Evolutionary conservation across 2,113 vertebrate species (phyloP), one percentile per base, ranked within the genome.

Genomic region (Nibea coibor): DNA sequence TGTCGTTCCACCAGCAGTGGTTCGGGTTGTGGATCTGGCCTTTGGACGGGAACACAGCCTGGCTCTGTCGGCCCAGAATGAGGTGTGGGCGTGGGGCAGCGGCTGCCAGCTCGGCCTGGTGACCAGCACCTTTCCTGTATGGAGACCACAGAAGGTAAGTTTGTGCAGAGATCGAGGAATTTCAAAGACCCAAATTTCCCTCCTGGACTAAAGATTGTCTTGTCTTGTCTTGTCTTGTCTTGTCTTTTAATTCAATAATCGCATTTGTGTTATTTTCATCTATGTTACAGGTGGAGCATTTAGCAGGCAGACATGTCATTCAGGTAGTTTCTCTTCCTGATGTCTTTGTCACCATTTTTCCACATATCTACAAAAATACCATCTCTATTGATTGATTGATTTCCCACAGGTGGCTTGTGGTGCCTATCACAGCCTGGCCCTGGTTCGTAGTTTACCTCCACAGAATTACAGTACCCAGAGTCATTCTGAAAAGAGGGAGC

Each of bases 11-110:
- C 93, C 95, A 3, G 80, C 94, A 48, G 88, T 91, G 5, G 96
- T 98, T 22, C 90, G 94, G 77, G 90, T 97, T 73, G 75, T 96
- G 86, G 96, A 97, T 70, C 91, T 99, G 75, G 95, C 97, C 3
- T 98, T 98, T 54, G 98, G 98, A 19, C 96, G 97, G 73, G 96
- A 98, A 20, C 98, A 99, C 88, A 99, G 96, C 0, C 91, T 99
- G 92, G 98, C 97, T 0, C 84, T 99, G 28, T 98, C 98, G 0
- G 90, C 94, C 47, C 96, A 94, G 90, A 95, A 96, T 4, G 98
- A 99, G 90, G 95, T 99, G 82, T 99, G 98, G 98, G 96, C 97
- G 2, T 99, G 98, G 98, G 98, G 98, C 58, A 97, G 95, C 0
- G 98, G 98, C 80, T 98, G 97, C 90, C 98, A 99, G 87, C 94